These are phyloP conservation scores for Aporrectodea caliginosa DNA, from an alignment of 1,140 invertebrate genomes.

Conservation along the genomic window DNA sequence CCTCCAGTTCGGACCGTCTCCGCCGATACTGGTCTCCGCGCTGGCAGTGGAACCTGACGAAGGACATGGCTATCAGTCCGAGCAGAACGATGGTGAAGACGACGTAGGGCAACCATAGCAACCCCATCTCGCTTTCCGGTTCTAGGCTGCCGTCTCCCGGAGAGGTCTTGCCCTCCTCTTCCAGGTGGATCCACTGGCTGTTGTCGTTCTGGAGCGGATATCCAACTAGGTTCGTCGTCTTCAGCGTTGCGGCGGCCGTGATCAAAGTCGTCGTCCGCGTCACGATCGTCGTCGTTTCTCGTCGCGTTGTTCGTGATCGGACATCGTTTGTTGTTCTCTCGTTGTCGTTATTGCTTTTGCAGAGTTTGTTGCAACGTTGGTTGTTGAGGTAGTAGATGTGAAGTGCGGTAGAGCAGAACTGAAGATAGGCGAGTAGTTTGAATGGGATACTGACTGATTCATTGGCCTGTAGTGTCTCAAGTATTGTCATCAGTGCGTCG, in stretches of 20 bases:
- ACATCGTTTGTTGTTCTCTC: neutral
- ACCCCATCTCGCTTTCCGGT: slow-evolving; percentile 7
- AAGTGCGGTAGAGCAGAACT: too few relatives aligned
- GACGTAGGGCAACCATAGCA: slow-evolving; percentile 33
- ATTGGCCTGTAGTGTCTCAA: too few relatives aligned
- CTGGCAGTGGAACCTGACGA: slow-evolving; percentile 28
- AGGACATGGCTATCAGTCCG: slow-evolving; percentile 28
- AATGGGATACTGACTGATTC: too few relatives aligned
- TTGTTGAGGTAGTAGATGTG: too few relatives aligned
- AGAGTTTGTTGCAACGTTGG: too few relatives aligned
- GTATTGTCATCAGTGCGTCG: too few relatives aligned
- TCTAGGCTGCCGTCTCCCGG: neutral
- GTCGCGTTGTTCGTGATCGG: neutral
- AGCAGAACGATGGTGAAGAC: slow-evolving; percentile 22
- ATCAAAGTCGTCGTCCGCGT: neutral
- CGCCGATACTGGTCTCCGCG: slow-evolving; percentile 33
- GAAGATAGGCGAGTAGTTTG: too few relatives aligned
- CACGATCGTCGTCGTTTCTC: neutral
- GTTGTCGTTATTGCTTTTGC: too few relatives aligned
- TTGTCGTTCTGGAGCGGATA: neutral
- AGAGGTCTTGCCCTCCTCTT: neutral
- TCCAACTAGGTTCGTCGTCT: neutral
- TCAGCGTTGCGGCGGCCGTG: neutral
- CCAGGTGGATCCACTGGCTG: neutral
- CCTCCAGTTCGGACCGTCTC: slow-evolving; percentile 24